Conservation (phyloP, 2,888 invertebrate genomes). For the Stomorhina lunata region DNA sequence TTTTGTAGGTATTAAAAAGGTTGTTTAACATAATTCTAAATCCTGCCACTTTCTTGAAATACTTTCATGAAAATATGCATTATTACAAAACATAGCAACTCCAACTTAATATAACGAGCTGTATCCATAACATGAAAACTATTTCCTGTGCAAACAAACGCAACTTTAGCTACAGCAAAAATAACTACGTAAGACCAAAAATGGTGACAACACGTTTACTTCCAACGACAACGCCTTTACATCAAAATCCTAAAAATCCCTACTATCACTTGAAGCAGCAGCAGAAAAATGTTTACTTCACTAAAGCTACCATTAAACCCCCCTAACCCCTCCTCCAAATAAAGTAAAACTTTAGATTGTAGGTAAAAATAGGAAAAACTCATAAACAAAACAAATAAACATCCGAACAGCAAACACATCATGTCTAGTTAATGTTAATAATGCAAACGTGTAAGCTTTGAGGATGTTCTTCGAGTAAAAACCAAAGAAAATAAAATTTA, state of each 20-base stretch:
- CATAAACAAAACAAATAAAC: not conserved
- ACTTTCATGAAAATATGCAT: slow-evolving; percentile 27
- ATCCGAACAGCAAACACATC: slow-evolving; percentile 47
- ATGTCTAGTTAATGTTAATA: slow-evolving; percentile 60
- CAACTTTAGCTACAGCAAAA: slow-evolving; percentile 3
- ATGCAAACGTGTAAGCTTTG: slow-evolving; percentile 55
- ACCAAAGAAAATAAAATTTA: not conserved
- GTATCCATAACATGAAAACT: slow-evolving; percentile 49
- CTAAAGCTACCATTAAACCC: not conserved
- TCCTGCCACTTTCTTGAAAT: not conserved
- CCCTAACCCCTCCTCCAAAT: slow-evolving; percentile 1
- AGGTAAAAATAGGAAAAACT: not conserved
- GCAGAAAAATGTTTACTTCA: not conserved
- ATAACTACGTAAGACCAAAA: slow-evolving; percentile 60
- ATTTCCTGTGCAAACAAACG: slow-evolving; percentile 46
- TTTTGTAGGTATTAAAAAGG: too few species aligned
- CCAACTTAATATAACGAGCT: not conserved
- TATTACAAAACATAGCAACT: slow-evolving; percentile 17
- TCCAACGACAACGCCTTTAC: slow-evolving; percentile 46
- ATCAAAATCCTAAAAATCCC: slow-evolving; percentile 27
- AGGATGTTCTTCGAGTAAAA: slow-evolving; percentile 50
- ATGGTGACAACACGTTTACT: slow-evolving; percentile 66
- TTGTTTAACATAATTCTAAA: not conserved
- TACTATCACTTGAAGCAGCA: not conserved
- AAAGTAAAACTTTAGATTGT: too few species aligned